Evolutionary conservation across 2,113 vertebrate genomes (phyloP).

Genomic region (Microcebus murinus): DNA sequence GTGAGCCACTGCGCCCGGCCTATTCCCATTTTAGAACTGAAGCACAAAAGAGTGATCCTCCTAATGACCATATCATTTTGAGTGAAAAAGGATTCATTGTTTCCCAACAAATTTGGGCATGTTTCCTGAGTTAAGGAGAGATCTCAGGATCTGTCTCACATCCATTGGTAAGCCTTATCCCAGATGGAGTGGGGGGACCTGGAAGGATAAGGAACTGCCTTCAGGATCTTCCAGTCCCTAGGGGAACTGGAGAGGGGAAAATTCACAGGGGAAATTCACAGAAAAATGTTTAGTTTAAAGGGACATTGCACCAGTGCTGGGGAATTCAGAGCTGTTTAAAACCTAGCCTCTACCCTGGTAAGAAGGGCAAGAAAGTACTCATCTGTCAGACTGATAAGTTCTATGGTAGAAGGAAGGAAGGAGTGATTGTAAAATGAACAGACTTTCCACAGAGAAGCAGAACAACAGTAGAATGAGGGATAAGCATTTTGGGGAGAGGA

Average conservation of each 20-base stretch:
- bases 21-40: not conserved
- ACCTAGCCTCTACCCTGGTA: not conserved
- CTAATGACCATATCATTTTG: not conserved
- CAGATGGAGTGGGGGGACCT: not conserved
- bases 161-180: not conserved
- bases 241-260: too few relatives aligned
- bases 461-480: not conserved
- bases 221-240: not conserved
- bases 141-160: not conserved
- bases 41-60: not conserved
- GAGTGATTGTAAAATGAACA: not conserved
- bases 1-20: too few relatives aligned
- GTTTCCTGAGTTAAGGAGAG: not conserved
- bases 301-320: not conserved
- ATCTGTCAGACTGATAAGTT: not conserved
- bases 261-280: not conserved
- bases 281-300: conserved; percentile 9
- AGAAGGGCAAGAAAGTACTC: not conserved
- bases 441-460: not conserved
- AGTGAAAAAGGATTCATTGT: not conserved
- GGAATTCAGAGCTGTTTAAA: conserved; percentile 5
- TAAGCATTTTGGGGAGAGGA: not conserved
- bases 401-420: not conserved
- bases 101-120: not conserved
- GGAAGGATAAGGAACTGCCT: not conserved